phyloP scores from a whole-genome alignment of 2,797 vertebrate species.

The Gobio occitaniae region DNA sequence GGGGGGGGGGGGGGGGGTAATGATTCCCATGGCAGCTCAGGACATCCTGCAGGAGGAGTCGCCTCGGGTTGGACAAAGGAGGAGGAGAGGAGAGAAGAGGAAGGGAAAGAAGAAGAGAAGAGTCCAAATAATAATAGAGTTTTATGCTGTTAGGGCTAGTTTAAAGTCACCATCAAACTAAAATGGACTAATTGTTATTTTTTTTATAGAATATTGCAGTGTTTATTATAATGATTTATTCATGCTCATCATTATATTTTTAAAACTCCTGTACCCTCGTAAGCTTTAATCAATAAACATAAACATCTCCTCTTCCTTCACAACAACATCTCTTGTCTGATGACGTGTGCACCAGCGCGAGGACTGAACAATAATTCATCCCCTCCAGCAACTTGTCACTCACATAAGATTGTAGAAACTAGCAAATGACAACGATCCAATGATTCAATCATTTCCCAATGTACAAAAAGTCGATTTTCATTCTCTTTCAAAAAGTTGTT shows the following conservation, averaged over 20 bases:
- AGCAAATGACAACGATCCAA: neutral
- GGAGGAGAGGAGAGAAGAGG: neutral
- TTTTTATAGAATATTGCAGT: neutral
- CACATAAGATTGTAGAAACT: neutral
- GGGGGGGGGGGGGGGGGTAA: too few relatives aligned
- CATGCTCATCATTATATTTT: neutral
- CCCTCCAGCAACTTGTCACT: neutral
- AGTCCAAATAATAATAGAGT: neutral
- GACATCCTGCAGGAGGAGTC: slow-evolving; percentile 41
- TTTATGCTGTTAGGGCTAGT: neutral
- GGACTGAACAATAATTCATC: too few relatives aligned
- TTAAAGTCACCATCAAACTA: neutral
- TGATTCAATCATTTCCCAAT: neutral
- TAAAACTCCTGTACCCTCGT: neutral
- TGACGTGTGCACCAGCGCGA: too few relatives aligned
- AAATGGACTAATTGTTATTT: neutral
- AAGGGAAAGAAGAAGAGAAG: neutral
- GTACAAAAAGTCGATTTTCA: neutral
- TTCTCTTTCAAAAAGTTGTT: neutral
- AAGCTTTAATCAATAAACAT: neutral
- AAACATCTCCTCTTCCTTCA: neutral
- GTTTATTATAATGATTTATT: neutral
- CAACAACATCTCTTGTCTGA: too few relatives aligned
- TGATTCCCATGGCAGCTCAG: slow-evolving; percentile 27
- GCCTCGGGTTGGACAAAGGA: slow-evolving; percentile 49